A percentile compares a stretch with the other conserved stretches of the same genome.
phyloP scores from a whole-genome alignment of 1,140 invertebrate genomes.

The Heterodera schachtii region DNA sequence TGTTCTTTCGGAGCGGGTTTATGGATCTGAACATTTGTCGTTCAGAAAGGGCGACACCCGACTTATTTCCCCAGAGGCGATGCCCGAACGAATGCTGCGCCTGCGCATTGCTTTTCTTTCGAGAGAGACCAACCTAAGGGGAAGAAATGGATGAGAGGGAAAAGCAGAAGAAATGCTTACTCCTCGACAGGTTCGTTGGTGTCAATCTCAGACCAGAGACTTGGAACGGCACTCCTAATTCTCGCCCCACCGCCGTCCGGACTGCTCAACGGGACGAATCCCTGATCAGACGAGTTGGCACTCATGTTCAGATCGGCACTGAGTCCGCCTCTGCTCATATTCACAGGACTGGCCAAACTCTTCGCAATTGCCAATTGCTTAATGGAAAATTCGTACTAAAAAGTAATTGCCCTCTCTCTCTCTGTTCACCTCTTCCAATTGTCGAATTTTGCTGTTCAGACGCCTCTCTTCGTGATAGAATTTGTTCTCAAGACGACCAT shows the following conservation, averaged over 20 bases:
- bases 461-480: constrained; percentile 40
- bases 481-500: constrained; percentile 40
- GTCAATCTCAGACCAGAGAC: constrained; percentile 42
- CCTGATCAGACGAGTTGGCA: constrained; percentile 40
- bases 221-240: constrained; percentile 9
- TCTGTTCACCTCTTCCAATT: constrained; percentile 38
- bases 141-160: too few species aligned
- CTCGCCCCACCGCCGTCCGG: constrained; percentile 1
- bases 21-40: not conserved
- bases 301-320: constrained; percentile 43
- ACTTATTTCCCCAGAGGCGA: not conserved
- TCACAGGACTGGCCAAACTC: constrained; percentile 37
- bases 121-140: not conserved
- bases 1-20: too few species aligned
- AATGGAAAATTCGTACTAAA: not conserved
- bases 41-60: constrained; percentile 18
- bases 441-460: constrained; percentile 35
- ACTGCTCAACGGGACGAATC: constrained; percentile 31
- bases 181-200: constrained; percentile 16
- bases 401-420: not conserved
- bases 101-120: constrained; percentile 21
- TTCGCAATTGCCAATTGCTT: constrained; percentile 34
- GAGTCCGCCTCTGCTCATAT: constrained; percentile 29
- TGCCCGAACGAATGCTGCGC: constrained; percentile 9
- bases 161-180: not conserved